phyloP scores from a whole-genome alignment of 2,113 vertebrate species.

The Pangasianodon gigas region DNA sequence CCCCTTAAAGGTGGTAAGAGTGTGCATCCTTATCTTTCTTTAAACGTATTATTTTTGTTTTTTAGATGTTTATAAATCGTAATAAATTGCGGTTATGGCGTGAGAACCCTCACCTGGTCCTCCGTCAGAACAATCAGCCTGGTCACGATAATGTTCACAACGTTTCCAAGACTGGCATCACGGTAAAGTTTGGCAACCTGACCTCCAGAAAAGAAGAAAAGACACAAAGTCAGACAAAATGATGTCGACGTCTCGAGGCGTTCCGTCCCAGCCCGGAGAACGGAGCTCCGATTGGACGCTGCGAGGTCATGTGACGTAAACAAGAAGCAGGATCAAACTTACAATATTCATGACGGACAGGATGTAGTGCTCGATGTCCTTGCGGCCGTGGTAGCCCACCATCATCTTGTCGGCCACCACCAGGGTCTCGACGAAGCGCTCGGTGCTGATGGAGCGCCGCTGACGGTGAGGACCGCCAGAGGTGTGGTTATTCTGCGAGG shows the following conservation, averaged over 20 bases:
- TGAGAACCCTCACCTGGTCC: slow-evolving; percentile 86
- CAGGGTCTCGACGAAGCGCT: slow-evolving; percentile 95
- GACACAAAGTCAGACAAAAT: slow-evolving; percentile 98
- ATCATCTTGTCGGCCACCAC: slow-evolving; percentile 99
- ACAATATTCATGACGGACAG: slow-evolving; percentile 99
- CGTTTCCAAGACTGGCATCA: slow-evolving; percentile 99
- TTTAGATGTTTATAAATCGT: neutral
- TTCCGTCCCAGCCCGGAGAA: neutral
- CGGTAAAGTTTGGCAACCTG: slow-evolving; percentile 99
- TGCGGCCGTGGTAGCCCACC: slow-evolving; percentile 97
- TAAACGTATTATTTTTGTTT: neutral
- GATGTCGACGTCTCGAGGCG: neutral
- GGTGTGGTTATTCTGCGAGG: slow-evolving; percentile 66
- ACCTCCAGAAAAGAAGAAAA: slow-evolving; percentile 99
- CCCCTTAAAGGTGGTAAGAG: neutral
- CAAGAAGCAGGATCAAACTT: slow-evolving; percentile 88
- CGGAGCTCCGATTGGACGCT: neutral
- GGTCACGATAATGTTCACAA: slow-evolving; percentile 99
- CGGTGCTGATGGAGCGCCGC: slow-evolving; percentile 90
- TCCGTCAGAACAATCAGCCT: slow-evolving; percentile 96
- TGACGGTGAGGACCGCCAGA: slow-evolving; percentile 67
- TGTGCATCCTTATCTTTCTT: neutral
- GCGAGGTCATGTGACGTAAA: neutral
- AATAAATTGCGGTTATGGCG: neutral
- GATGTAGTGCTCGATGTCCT: slow-evolving; percentile 98